Conservation (phyloP, 2,888 invertebrate species). For the Scotopteryx bipunctaria region DNA sequence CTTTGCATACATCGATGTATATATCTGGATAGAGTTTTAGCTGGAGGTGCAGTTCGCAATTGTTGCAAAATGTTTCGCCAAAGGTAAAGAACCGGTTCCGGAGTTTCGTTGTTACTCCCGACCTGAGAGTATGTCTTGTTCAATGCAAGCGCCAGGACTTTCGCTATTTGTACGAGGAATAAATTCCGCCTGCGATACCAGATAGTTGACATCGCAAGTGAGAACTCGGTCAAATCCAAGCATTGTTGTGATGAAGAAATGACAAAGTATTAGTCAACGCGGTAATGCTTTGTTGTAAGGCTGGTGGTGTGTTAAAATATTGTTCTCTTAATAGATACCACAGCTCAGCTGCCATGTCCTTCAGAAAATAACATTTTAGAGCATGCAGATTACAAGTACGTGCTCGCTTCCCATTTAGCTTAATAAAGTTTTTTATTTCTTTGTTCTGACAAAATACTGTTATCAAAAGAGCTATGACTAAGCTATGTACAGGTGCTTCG, state of each 20-base stretch:
- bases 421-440: constrained; percentile 17
- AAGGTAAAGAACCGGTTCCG: constrained; percentile 67
- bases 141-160: constrained; percentile 50
- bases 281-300: constrained; percentile 17
- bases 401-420: constrained; percentile 9
- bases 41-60: constrained; percentile 34
- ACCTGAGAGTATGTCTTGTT: constrained; percentile 43
- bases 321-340: neutral
- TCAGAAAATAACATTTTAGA: constrained; percentile 1
- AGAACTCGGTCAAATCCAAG: constrained; percentile 56
- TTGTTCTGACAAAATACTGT: constrained; percentile 16
- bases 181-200: constrained; percentile 32
- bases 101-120: constrained; percentile 41
- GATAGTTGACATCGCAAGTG: constrained; percentile 44
- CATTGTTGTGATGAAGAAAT: constrained; percentile 54
- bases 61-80: constrained; percentile 71
- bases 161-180: constrained; percentile 57
- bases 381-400: constrained; percentile 8
- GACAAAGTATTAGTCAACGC: constrained; percentile 47
- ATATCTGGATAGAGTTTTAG: constrained; percentile 21
- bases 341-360: no score
- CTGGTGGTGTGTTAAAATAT: neutral
- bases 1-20: constrained; percentile 29
- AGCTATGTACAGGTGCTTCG: constrained; percentile 28
- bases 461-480: constrained; percentile 22